Evolutionary conservation across 2,888 invertebrate genomes (phyloP).

Genomic region (Cerastoderma edule): DNA sequence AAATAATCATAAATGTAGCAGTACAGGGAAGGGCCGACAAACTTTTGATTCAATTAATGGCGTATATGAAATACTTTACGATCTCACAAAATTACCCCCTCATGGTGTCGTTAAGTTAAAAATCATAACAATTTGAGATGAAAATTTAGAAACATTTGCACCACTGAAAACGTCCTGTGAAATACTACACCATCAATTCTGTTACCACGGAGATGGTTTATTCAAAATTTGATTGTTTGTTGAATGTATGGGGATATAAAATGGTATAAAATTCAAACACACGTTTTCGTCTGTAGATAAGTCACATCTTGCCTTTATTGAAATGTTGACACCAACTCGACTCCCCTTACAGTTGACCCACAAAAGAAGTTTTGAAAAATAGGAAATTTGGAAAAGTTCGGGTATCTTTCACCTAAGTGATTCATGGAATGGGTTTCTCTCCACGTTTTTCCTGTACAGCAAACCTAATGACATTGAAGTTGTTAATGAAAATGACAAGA

Average conservation of each 20-base stretch:
- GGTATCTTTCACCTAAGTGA: too few species aligned
- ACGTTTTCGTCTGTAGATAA: constrained; percentile 20
- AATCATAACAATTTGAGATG: constrained; percentile 15
- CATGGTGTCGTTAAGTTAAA: not conserved
- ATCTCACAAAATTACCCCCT: constrained; percentile 9
- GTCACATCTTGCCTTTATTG: constrained; percentile 21
- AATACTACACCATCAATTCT: constrained; percentile 13
- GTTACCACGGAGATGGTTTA: constrained; percentile 16
- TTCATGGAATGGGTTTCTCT: too few species aligned
- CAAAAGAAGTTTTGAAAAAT: too few species aligned
- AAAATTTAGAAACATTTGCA: constrained; percentile 18
- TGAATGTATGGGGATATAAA: constrained; percentile 19
- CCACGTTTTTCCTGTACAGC: too few species aligned
- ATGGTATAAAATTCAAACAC: constrained; percentile 26
- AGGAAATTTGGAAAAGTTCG: too few species aligned
- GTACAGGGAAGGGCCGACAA: not conserved
- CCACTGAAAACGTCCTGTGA: constrained; percentile 3
- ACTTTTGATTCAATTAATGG: constrained; percentile 10
- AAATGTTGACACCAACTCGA: too few species aligned
- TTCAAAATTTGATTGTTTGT: constrained; percentile 23
- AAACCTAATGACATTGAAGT: too few species aligned
- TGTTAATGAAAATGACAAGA: too few species aligned
- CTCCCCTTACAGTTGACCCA: too few species aligned
- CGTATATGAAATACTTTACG: constrained; percentile 12
- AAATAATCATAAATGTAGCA: too few species aligned